phyloP scores from a whole-genome alignment of 2,888 invertebrate genomes.

The Macrophya annulata region DNA sequence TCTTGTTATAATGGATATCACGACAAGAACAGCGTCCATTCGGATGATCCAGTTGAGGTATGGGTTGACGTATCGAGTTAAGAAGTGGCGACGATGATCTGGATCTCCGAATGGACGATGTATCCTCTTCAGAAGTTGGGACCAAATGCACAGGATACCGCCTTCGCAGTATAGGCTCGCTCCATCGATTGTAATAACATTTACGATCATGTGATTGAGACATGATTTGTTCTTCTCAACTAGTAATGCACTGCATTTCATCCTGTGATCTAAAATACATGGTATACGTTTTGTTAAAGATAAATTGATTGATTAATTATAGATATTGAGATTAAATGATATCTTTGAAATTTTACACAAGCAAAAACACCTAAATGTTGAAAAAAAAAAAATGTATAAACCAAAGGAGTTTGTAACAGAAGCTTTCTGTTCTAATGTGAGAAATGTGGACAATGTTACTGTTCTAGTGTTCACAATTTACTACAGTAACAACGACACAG shows the following conservation, averaged over 20 bases:
- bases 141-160: constrained; percentile 57
- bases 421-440: neutral
- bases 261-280: constrained; percentile 9
- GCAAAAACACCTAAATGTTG: neutral
- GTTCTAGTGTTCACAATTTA: constrained; percentile 33
- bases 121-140: constrained; percentile 63
- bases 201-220: constrained; percentile 59
- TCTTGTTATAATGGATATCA: constrained; percentile 49
- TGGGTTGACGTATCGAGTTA: neutral
- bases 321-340: neutral
- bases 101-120: constrained; percentile 59
- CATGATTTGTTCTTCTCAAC: constrained; percentile 59
- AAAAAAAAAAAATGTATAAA: neutral
- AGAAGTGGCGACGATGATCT: constrained; percentile 60
- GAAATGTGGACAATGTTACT: constrained; percentile 31
- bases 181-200: constrained; percentile 63
- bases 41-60: constrained; percentile 28
- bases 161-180: constrained; percentile 62
- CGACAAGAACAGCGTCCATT: constrained; percentile 56
- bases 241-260: neutral
- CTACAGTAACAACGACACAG: constrained; percentile 37
- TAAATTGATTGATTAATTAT: neutral
- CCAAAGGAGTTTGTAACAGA: neutral
- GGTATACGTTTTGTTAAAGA: neutral
- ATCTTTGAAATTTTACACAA: neutral